Conservation (phyloP, 2,113 vertebrate genomes). For the Castor canadensis region DNA sequence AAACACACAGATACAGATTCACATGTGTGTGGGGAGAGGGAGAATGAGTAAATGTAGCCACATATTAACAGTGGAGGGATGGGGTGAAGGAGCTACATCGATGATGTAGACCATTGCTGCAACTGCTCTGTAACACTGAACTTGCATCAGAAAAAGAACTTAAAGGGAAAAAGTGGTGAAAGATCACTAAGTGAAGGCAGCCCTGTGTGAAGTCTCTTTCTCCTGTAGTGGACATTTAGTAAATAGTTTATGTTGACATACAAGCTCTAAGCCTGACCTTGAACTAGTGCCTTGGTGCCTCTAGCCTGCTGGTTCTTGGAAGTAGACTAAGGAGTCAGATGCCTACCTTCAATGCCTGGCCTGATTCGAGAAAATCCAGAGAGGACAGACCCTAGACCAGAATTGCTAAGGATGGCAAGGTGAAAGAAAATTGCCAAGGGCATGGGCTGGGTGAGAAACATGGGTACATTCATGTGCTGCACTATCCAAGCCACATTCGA, state of each 20-base stretch:
- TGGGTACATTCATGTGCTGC: too few relatives aligned
- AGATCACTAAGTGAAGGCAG: background rate
- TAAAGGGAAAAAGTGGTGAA: background rate
- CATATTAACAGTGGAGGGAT: background rate
- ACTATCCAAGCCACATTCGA: too few relatives aligned
- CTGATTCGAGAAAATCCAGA: background rate
- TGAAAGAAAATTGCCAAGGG: background rate
- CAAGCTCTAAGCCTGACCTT: too few relatives aligned
- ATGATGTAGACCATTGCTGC: background rate
- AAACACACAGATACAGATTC: too few relatives aligned
- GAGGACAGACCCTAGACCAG: background rate
- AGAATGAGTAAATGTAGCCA: background rate
- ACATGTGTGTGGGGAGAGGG: too few relatives aligned
- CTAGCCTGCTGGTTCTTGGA: background rate
- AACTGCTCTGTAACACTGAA: background rate
- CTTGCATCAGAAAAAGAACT: background rate
- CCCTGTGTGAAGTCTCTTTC: background rate
- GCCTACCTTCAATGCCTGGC: fast-evolving
- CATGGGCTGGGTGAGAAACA: too few relatives aligned
- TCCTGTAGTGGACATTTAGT: background rate
- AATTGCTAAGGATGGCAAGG: too few relatives aligned
- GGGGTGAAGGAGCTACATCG: background rate
- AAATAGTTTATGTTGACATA: background rate
- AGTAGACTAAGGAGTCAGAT: background rate
- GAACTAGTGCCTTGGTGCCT: too few relatives aligned